Base-by-base conservation (phyloP, 2,113 vertebrate species). In the Poecilia latipinna region DNA sequence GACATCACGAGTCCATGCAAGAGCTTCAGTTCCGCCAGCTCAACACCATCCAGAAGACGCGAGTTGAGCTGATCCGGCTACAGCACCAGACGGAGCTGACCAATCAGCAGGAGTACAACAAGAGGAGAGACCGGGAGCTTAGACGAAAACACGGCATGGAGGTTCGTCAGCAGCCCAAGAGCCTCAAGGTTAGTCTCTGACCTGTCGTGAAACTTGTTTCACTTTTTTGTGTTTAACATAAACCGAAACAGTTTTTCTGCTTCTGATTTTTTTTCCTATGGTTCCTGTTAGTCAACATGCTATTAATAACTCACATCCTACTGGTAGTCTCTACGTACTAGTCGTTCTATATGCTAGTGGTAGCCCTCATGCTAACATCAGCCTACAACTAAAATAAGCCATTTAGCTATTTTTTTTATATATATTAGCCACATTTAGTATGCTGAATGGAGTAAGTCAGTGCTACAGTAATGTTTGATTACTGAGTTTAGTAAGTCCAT, bases 41-140 rank as follows among this genome's bases (percentile, higher is more conserved):
- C 85, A 96, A 95, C 85, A 97, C 93, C 91, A 97, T 99, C 93
- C 98, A 99, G 92, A 97, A 95, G 90, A 98, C 96, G 88, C 95
- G 98, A 85, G 96, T 95, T 1, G 98, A 99, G 88, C 96, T 99
- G 87, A 99, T 96, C 85, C 95, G 97, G 32, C 93, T 98, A 77
- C 98, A 99, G 93, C 98, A 99, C 94, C 97, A 98, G 91, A 99
- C 97, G 0, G 98, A 99, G 93, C 98, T 99, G 86, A 98, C 96
- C 91, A 99, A 99, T 93, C 98, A 99, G 95, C 95, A 98, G 91
- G 98, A 99, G 26, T 99, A 99, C 93, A 99, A 99, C 93, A 99
- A 99, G 86, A 95, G 98, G 87, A 95, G 97, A 42, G 98, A 99
- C 94, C 90, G 98, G 60, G 98, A 99, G 91, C 94, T 99, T 79